These are phyloP conservation scores for Drosophila bifasciata DNA, from an alignment of 1,140 invertebrate genomes.

Conservation along the genomic window DNA sequence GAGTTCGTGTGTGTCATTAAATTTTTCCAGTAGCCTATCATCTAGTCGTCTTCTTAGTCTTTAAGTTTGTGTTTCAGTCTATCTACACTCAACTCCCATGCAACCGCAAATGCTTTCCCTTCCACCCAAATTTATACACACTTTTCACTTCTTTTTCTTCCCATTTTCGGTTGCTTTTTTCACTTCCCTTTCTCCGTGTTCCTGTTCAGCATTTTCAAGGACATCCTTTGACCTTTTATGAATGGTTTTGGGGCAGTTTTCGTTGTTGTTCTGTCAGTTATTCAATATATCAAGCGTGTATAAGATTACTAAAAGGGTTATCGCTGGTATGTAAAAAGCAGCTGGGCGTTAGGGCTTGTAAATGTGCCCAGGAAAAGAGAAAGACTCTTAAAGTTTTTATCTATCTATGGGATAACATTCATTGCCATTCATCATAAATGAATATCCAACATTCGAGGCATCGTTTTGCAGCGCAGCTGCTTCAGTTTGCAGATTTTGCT, in stretches of 20 bases:
- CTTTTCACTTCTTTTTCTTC: slow-evolving; percentile 7
- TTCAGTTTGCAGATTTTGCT: too few relatives aligned
- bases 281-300: slow-evolving; percentile 57
- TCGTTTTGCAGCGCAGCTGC: too few relatives aligned
- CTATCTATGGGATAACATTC: too few relatives aligned
- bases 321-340: too few relatives aligned
- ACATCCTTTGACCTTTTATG: slow-evolving; percentile 36
- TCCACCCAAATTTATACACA: slow-evolving; percentile 8
- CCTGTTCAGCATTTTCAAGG: slow-evolving; percentile 53
- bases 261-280: slow-evolving; percentile 38
- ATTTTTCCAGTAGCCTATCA: too few relatives aligned
- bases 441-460: too few relatives aligned
- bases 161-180: slow-evolving; percentile 16
- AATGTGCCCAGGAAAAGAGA: too few relatives aligned
- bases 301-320: slow-evolving; percentile 61
- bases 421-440: too few relatives aligned
- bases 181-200: slow-evolving; percentile 37
- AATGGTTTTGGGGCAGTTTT: slow-evolving; percentile 9
- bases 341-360: too few relatives aligned
- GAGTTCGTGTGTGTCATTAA: too few relatives aligned
- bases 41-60: too few relatives aligned
- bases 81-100: neutral
- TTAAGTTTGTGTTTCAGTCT: slow-evolving; percentile 1
- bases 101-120: neutral
- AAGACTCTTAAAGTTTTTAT: too few relatives aligned